Conservation (phyloP, 64 coral and sea anemone genomes). For the Pocillopora damicornis region DNA sequence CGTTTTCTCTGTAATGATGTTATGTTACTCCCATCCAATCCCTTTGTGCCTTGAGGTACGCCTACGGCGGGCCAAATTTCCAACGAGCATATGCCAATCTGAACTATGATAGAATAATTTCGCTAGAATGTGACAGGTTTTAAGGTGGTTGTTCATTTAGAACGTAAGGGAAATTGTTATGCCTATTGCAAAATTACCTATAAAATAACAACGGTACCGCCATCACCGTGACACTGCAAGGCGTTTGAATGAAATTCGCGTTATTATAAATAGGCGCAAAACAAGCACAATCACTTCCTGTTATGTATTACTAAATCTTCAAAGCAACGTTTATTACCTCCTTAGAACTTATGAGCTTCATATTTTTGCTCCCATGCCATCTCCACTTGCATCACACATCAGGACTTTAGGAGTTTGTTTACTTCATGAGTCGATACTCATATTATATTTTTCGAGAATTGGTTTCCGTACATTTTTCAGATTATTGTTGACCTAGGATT, state of each 20-base stretch:
- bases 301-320: no score
- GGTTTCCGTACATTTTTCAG: background rate
- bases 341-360: no score
- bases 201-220: background rate
- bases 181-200: background rate
- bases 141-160: no score
- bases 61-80: no score
- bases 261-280: background rate
- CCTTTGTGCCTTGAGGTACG: no score
- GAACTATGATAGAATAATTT: no score
- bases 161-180: background rate
- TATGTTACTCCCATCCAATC: no score
- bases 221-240: background rate
- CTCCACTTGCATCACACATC: background rate
- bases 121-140: no score
- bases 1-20: no score
- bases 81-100: no score
- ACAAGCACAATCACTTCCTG: background rate
- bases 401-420: background rate
- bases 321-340: no score
- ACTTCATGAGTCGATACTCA: background rate
- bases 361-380: background rate
- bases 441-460: background rate
- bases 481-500: background rate
- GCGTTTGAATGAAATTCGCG: background rate